These are phyloP conservation scores for Acleris literana DNA, from an alignment of 2,888 invertebrate species.

Conservation along the genomic window DNA sequence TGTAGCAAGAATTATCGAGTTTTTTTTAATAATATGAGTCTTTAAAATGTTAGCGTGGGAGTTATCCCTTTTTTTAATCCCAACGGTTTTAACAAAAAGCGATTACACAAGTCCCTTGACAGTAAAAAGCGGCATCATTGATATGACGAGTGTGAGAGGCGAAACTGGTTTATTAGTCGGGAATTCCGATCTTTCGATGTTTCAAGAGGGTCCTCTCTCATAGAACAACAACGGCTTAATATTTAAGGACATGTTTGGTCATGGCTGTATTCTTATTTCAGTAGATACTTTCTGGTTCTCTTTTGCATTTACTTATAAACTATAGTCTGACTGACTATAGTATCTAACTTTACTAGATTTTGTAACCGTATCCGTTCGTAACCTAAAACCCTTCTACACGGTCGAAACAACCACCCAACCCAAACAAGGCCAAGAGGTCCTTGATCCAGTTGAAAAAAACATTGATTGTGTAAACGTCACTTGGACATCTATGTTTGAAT, in stretches of 20 bases:
- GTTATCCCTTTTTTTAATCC: slow-evolving; percentile 19
- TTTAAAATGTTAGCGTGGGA: slow-evolving; percentile 15
- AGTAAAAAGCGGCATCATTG: slow-evolving; percentile 20
- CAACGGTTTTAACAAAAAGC: slow-evolving; percentile 22
- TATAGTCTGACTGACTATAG: too few species aligned
- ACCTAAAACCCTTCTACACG: too few species aligned
- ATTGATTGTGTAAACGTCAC: too few species aligned
- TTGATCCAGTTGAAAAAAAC: too few species aligned
- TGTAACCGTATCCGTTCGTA: too few species aligned
- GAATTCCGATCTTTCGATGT: slow-evolving; percentile 42
- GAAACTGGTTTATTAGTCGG: slow-evolving; percentile 50
- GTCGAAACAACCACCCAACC: too few species aligned
- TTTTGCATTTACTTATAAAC: too few species aligned
- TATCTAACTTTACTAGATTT: too few species aligned
- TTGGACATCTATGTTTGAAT: too few species aligned
- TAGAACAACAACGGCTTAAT: too few species aligned
- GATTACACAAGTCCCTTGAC: slow-evolving; percentile 18
- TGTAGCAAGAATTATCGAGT: slow-evolving; percentile 20
- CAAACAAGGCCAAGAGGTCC: too few species aligned
- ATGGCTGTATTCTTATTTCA: neutral
- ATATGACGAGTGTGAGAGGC: slow-evolving; percentile 45
- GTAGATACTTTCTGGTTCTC: too few species aligned
- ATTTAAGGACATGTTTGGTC: slow-evolving; percentile 1
- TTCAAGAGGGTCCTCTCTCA: slow-evolving; percentile 1
- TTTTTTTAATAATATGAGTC: slow-evolving; percentile 11